Percentiles rank a stretch among this genome's conserved stretches.
phyloP scores from a whole-genome alignment of 2,888 invertebrate genomes.

The Drosophila paucipuncta region DNA sequence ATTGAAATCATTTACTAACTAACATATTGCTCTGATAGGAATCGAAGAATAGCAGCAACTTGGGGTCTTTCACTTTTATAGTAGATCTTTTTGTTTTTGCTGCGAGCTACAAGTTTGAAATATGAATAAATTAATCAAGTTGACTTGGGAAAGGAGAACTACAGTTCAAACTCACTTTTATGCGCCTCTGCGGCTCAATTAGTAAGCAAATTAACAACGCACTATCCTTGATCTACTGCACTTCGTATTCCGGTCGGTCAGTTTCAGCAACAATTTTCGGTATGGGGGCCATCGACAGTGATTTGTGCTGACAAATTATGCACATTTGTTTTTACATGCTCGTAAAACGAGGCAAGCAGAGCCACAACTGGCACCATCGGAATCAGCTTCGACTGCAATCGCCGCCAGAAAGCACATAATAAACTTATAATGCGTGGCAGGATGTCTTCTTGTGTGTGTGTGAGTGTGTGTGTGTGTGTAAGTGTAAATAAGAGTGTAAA shows the following conservation, averaged over 20 bases:
- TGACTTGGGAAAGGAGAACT: too few species aligned
- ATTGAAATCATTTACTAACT: neutral
- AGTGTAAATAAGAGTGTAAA: neutral
- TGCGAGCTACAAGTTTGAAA: neutral
- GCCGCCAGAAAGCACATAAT: conserved; percentile 58
- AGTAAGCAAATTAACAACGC: conserved; percentile 59
- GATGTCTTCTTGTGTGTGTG: conserved; percentile 27
- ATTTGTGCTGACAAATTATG: conserved; percentile 72
- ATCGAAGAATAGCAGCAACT: neutral
- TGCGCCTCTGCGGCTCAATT: conserved; percentile 45
- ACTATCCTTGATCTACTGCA: conserved; percentile 35
- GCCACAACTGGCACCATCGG: conserved; percentile 16
- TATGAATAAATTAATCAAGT: neutral
- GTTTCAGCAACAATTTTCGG: neutral
- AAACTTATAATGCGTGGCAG: conserved; percentile 69
- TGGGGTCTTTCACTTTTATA: neutral
- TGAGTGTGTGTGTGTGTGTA: conserved; percentile 11
- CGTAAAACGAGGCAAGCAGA: conserved; percentile 40
- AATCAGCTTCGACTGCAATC: conserved; percentile 36
- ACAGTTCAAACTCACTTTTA: neutral
- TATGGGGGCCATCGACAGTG: conserved; percentile 23
- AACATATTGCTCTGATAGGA: neutral
- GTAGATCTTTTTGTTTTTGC: neutral
- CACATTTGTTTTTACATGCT: conserved; percentile 62
- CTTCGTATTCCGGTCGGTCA: conserved; percentile 7